These are phyloP conservation scores for Porites divaricata DNA, from an alignment of 92 coral and sea anemone species.

Conservation along the genomic window DNA sequence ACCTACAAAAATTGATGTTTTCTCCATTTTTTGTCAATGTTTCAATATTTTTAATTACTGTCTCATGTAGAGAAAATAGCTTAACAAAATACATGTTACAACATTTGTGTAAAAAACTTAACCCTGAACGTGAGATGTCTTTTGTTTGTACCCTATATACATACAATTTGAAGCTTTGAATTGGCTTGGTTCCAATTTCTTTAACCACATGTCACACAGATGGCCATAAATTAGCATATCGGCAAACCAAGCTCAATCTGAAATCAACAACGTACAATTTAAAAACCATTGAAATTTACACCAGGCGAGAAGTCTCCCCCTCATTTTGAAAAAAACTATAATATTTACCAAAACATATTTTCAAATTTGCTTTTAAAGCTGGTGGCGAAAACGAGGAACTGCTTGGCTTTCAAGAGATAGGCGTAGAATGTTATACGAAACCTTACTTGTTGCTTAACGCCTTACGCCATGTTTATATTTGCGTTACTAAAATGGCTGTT, in stretches of 20 bases:
- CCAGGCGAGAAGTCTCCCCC: neutral
- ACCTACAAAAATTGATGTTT: neutral
- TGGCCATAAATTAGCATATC: constrained; percentile 14
- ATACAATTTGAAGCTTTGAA: neutral
- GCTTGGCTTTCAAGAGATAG: neutral
- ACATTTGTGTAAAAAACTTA: neutral
- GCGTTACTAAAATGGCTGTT: constrained; percentile 44
- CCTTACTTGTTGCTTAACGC: neutral
- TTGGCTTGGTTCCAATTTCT: constrained; percentile 30
- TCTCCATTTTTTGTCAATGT: neutral
- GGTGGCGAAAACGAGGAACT: too few relatives aligned
- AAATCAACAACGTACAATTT: neutral
- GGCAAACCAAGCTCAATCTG: neutral
- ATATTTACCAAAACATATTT: neutral
- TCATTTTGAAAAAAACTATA: neutral
- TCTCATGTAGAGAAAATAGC: neutral
- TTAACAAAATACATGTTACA: neutral
- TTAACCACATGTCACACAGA: too few relatives aligned
- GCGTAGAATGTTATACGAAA: too few relatives aligned
- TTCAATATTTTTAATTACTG: neutral
- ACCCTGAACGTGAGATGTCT: neutral
- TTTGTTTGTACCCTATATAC: neutral
- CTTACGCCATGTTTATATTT: constrained; percentile 34
- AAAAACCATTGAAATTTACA: neutral
- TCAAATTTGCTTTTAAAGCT: neutral